These are phyloP conservation scores for Epinephelus moara DNA, from an alignment of 2,113 vertebrate genomes.

Conservation along the genomic window DNA sequence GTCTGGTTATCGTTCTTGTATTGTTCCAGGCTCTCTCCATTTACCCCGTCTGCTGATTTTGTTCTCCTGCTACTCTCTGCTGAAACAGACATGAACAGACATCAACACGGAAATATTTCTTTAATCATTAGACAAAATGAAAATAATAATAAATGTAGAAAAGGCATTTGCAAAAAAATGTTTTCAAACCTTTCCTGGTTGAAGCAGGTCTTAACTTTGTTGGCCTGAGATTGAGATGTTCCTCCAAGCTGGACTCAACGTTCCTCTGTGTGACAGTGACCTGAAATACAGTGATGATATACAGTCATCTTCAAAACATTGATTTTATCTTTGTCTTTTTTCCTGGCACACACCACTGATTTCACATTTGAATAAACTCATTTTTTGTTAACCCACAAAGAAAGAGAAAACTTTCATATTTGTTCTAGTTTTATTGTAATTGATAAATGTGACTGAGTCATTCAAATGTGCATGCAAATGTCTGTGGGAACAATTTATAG, in stretches of 20 bases:
- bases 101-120: too few species aligned
- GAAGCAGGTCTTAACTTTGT: slow-evolving; percentile 69
- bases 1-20: slow-evolving; percentile 87
- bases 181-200: slow-evolving; percentile 76
- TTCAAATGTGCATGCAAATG: neutral
- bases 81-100: slow-evolving; percentile 17
- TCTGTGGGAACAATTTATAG: neutral
- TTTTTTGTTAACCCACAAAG: neutral
- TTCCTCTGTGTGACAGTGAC: slow-evolving; percentile 88
- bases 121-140: too few species aligned
- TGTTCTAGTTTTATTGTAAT: neutral
- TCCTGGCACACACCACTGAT: neutral
- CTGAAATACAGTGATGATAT: slow-evolving; percentile 74
- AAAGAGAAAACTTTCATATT: neutral
- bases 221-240: slow-evolving; percentile 73
- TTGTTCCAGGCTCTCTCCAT: slow-evolving; percentile 74
- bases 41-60: slow-evolving; percentile 37
- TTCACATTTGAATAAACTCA: neutral
- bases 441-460: too few species aligned
- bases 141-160: neutral
- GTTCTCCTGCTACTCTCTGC: slow-evolving; percentile 62
- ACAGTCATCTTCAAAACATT: neutral
- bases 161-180: neutral
- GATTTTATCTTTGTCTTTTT: neutral
- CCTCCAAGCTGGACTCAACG: slow-evolving; percentile 67